Conservation (phyloP, 2,113 vertebrate genomes). For the Rhea pennata region DNA sequence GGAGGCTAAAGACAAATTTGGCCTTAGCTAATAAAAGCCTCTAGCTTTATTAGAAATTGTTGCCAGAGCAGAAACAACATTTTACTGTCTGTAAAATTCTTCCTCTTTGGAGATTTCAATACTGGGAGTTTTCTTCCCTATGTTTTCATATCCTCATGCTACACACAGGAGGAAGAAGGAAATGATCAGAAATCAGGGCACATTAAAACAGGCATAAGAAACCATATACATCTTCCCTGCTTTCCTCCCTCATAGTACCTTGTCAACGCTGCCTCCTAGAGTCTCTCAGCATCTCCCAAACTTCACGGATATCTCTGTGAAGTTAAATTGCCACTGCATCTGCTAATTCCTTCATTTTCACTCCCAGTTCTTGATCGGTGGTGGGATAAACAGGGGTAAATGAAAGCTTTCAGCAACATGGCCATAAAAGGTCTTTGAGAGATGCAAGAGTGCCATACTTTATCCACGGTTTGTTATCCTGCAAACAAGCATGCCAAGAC, state of each 20-base stretch:
- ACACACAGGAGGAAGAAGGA: not conserved
- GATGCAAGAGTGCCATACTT: not conserved
- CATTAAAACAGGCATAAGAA: not conserved
- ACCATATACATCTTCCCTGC: not conserved
- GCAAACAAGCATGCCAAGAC: not conserved
- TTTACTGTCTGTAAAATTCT: not conserved
- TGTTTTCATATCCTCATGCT: not conserved
- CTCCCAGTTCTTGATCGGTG: not conserved
- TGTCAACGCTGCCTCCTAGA: slow-evolving; percentile 1
- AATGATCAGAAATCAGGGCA: not conserved
- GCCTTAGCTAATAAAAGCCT: not conserved
- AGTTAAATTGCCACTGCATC: not conserved
- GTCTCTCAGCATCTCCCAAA: not conserved
- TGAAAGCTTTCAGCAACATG: not conserved
- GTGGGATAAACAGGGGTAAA: not conserved
- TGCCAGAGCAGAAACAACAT: not conserved
- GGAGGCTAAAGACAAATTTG: not conserved
- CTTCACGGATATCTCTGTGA: not conserved
- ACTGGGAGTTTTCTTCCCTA: not conserved
- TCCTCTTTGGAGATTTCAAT: not conserved
- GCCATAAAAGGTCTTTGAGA: not conserved
- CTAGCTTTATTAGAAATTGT: not conserved
- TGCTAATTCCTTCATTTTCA: not conserved
- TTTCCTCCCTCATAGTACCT: not conserved
- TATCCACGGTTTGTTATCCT: not conserved